These are phyloP conservation scores for Chrysogorgia sp. DNA, from an alignment of 92 coral and sea anemone species.

Conservation along the genomic window DNA sequence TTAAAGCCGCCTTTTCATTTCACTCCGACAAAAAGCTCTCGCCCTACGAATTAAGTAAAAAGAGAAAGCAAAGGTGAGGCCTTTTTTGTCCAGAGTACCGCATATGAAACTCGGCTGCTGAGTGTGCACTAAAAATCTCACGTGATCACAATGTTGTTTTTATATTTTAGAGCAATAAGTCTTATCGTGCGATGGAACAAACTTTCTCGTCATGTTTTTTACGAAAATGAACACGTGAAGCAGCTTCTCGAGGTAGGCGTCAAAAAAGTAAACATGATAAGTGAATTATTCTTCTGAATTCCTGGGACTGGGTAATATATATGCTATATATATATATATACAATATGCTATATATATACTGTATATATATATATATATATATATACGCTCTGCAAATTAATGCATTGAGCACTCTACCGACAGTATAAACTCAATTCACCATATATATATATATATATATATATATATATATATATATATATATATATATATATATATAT, in stretches of 20 bases:
- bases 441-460: no score
- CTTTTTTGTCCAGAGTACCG: not conserved
- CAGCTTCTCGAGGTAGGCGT: slow-evolving; percentile 63
- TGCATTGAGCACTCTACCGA: no score
- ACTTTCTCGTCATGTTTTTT: slow-evolving; percentile 68
- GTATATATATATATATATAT: no score
- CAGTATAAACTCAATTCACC: no score
- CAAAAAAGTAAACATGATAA: not conserved
- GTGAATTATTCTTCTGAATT: no score
- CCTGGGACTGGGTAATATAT: no score
- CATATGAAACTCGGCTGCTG: not conserved
- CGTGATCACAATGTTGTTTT: not conserved
- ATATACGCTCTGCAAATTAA: no score
- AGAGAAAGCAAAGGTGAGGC: slow-evolving; percentile 71
- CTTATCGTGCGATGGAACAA: slow-evolving; percentile 74
- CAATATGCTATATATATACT: no score
- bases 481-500: no score
- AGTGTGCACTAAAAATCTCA: no score
- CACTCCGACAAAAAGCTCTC: slow-evolving; percentile 39
- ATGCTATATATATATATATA: no score
- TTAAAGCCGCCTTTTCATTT: slow-evolving; percentile 27
- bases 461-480: no score
- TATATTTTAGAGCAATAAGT: slow-evolving; percentile 68
- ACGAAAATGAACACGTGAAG: slow-evolving; percentile 71
- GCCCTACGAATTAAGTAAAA: slow-evolving; percentile 49